Conservation (phyloP, 2,113 vertebrate genomes). For the Chloroceryle aenea region DNA sequence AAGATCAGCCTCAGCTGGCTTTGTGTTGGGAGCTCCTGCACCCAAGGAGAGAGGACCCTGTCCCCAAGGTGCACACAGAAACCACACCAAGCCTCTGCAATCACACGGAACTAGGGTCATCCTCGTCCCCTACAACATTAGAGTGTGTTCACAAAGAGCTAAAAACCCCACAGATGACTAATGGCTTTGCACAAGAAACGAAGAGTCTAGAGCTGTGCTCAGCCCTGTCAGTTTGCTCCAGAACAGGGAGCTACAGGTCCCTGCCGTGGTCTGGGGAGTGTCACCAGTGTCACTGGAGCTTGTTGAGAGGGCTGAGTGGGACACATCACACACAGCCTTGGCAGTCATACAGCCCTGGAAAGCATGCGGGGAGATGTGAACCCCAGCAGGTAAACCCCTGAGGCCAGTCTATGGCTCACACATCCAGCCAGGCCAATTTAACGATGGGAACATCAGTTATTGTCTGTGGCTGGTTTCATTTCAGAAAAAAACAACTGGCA, state of each 20-base stretch:
- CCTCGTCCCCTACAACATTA: background rate
- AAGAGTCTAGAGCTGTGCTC: background rate
- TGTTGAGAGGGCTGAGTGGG: background rate
- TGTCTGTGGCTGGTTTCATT: background rate
- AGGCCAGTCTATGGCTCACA: background rate
- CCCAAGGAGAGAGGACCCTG: accelerated
- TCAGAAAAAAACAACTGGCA: background rate
- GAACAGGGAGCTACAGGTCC: background rate
- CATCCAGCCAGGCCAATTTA: background rate
- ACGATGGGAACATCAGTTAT: background rate
- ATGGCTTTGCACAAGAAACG: background rate
- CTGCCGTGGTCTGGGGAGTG: background rate
- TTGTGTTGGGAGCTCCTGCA: background rate
- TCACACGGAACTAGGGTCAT: accelerated
- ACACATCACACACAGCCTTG: accelerated
- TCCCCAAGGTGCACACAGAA: background rate
- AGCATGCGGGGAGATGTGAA: accelerated
- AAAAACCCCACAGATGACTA: background rate
- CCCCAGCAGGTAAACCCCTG: background rate
- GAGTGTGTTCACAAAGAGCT: background rate
- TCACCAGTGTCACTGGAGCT: background rate
- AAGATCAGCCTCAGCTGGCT: too few species aligned
- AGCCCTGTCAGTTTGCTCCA: background rate
- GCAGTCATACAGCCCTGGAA: too few species aligned
- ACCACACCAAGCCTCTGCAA: accelerated